phyloP scores from a whole-genome alignment of 2,888 invertebrate species.

The Limnephilus rhombicus region DNA sequence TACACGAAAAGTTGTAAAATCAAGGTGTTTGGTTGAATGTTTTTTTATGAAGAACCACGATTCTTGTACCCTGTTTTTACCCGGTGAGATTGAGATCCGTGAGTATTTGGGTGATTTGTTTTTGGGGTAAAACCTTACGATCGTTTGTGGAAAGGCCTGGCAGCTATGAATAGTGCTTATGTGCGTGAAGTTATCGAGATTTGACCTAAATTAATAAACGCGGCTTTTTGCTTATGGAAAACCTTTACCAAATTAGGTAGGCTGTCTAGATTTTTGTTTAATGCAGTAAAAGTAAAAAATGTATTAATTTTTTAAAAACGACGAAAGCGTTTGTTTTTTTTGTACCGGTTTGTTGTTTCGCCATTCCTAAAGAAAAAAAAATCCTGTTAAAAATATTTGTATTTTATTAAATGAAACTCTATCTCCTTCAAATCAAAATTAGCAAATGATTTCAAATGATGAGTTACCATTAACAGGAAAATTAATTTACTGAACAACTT shows the following conservation, averaged over 20 bases:
- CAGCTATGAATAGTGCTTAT: conserved; percentile 3
- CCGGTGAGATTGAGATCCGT: conserved; percentile 7
- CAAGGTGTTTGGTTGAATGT: neutral
- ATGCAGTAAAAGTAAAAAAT: neutral
- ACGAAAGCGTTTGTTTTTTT: neutral
- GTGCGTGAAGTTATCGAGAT: conserved; percentile 14
- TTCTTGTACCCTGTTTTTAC: neutral
- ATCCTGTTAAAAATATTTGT: too few species aligned
- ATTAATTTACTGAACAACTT: too few species aligned
- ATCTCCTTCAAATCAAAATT: too few species aligned
- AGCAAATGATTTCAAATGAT: too few species aligned
- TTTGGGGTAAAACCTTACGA: conserved; percentile 28
- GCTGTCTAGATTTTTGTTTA: neutral
- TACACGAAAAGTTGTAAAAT: neutral
- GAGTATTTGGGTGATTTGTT: conserved; percentile 31
- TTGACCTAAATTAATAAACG: conserved; percentile 28
- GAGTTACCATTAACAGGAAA: too few species aligned
- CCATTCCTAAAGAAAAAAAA: neutral
- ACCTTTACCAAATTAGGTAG: neutral
- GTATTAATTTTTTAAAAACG: neutral
- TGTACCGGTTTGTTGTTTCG: neutral
- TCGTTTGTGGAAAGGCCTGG: conserved; percentile 17
- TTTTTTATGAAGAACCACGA: neutral
- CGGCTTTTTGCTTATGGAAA: neutral
- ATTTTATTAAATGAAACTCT: too few species aligned